A percentile compares a stretch with the other conserved stretches of the same genome.
Conservation (phyloP, 2,113 vertebrate species). For the Castor canadensis region DNA sequence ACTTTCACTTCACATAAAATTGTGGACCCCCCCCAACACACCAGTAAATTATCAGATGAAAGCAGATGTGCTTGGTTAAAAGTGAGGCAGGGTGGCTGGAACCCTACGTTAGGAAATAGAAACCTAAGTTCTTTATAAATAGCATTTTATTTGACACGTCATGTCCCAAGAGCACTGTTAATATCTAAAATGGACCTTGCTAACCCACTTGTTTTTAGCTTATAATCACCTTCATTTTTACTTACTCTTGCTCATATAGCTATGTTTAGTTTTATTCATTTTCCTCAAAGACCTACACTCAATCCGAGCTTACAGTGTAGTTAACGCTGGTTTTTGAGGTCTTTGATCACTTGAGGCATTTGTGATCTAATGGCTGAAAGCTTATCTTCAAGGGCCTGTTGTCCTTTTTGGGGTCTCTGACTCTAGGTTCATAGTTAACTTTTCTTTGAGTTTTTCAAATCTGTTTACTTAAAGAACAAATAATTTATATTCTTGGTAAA, state of each 20-base stretch:
- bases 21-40: neutral
- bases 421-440: neutral
- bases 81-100: neutral
- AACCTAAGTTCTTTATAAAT: neutral
- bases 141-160: too few relatives aligned
- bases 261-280: neutral
- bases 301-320: neutral
- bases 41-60: neutral
- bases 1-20: neutral
- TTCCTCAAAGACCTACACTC: neutral
- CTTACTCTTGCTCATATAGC: neutral
- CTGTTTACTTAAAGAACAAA: neutral
- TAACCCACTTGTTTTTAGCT: slow-evolving; percentile 16
- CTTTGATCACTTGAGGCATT: neutral
- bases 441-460: neutral
- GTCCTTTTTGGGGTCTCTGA: neutral
- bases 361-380: neutral
- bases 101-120: neutral
- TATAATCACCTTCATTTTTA: neutral
- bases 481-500: neutral
- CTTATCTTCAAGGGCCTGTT: neutral
- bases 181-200: neutral
- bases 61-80: neutral
- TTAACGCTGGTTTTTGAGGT: neutral
- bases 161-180: neutral